Evolutionary conservation across 2,113 vertebrate genomes (phyloP).

Genomic region (Coracopsis vasa): DNA sequence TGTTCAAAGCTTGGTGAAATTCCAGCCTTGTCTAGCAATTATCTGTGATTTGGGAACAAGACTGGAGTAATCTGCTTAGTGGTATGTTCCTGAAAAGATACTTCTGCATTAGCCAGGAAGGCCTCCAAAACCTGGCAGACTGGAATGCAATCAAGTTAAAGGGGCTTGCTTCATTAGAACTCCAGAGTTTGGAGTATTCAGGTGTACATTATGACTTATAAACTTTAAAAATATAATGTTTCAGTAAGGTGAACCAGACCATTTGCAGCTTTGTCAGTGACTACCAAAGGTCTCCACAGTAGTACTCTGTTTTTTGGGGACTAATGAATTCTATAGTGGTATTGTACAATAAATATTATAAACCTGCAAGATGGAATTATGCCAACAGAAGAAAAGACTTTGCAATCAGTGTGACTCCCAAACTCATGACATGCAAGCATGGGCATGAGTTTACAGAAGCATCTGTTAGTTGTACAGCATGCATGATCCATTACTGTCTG

Average conservation of each 20-base stretch:
- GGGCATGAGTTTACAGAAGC: not conserved
- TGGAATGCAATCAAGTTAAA: not conserved
- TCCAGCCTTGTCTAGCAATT: not conserved
- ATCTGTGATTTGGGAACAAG: not conserved
- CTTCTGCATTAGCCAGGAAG: not conserved
- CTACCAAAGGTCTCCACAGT: not conserved
- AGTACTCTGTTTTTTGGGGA: not conserved
- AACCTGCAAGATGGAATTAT: not conserved
- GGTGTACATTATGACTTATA: not conserved
- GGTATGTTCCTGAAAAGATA: not conserved
- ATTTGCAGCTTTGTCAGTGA: not conserved
- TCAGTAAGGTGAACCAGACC: not conserved
- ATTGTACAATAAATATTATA: not conserved
- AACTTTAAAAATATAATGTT: not conserved
- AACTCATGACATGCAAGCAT: not conserved
- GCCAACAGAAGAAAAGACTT: not conserved
- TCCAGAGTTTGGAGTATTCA: not conserved
- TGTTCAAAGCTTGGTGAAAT: not conserved
- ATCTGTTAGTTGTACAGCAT: not conserved
- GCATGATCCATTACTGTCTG: not conserved
- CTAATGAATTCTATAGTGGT: not conserved
- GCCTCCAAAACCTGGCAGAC: not conserved
- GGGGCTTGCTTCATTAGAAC: not conserved
- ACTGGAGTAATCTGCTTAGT: not conserved
- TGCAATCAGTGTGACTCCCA: not conserved